Base-by-base conservation (phyloP, 2,797 vertebrate genomes). In the Alosa sapidissima region DNA sequence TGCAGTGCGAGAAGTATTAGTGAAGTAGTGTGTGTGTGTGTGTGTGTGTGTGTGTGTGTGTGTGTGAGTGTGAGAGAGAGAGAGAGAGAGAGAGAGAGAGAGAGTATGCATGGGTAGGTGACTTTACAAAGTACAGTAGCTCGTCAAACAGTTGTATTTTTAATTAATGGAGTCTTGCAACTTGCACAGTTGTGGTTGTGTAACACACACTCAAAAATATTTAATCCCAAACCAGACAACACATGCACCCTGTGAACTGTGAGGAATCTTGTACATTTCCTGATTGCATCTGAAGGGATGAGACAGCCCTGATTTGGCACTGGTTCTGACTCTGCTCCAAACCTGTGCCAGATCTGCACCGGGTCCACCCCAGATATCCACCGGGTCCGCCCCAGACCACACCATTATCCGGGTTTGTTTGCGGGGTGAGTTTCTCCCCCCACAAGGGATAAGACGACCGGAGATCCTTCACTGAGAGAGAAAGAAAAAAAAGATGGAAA, bases 371-470 rank as follows among this genome's bases (percentile, higher is more conserved):
- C 55, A n/a, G 19, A 60, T 60, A 5, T 21, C 6, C 4, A 21
- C 60, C n/a, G 8, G 60, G 60, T 28, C 9, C 60, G 60, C 60
- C 60, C 24, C 41, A 47, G 72, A 47, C 16, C 41, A 21, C 16
- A 78, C 36, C 19, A 47, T 36, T 47, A 47, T 78, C 72, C 21
- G 68, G 33, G 3, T 14, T 72, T 72, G 68, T 72, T 81, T 90
- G 84, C 85, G 47, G 5, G 85, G 65, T 84, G 86, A 84, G 81
- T 88, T 92, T 93, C 91, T 89, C 91, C 89, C 84, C 87, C 10
- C 11, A 83, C 11, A 83, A 87, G 88, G 86, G 28, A 82, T 89
- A 83, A 89, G 72, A 78, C 41, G 16, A 78, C 36, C 72, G 19
- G 72, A 47, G 72, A 16, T 19, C 41, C 72, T 47, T 78, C 72